phyloP scores from a whole-genome alignment of 2,113 vertebrate genomes.

The Murina feae region DNA sequence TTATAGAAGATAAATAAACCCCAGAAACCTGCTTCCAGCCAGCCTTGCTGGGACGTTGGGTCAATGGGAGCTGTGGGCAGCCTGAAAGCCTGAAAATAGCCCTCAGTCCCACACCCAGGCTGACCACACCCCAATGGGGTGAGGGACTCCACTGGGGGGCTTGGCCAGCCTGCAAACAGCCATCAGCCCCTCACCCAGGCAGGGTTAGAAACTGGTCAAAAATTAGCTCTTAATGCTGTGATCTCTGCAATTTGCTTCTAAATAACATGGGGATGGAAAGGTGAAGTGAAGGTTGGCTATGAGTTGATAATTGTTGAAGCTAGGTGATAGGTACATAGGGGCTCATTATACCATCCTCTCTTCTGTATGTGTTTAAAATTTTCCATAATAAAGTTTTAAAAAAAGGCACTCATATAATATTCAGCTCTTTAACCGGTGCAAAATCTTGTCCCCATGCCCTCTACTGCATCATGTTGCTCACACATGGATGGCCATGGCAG shows the following conservation, averaged over 20 bases:
- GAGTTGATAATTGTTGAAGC: not conserved
- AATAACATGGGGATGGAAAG: not conserved
- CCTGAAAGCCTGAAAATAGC: too few species aligned
- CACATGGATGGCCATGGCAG: not conserved
- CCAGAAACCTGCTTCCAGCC: too few species aligned
- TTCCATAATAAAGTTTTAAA: not conserved
- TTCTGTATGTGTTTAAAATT: not conserved
- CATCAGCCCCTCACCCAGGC: too few species aligned
- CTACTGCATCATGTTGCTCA: not conserved
- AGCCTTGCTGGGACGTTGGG: too few species aligned
- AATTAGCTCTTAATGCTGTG: not conserved
- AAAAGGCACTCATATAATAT: not conserved
- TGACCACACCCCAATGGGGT: too few species aligned
- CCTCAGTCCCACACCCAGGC: too few species aligned
- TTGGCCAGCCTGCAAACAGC: too few species aligned
- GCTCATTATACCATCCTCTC: not conserved
- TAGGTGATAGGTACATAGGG: not conserved
- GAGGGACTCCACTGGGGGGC: too few species aligned
- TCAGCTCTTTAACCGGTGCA: not conserved
- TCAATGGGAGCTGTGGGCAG: too few species aligned
- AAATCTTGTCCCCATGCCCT: rapidly evolving
- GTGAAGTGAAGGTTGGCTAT: not conserved
- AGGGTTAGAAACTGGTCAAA: not conserved
- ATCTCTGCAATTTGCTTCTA: not conserved
- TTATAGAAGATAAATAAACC: too few species aligned